A percentile compares a stretch with the other conserved stretches of the same genome.
Evolutionary conservation across 2,113 vertebrate genomes (phyloP).

Genomic region (Himantopus leucocephalus): DNA sequence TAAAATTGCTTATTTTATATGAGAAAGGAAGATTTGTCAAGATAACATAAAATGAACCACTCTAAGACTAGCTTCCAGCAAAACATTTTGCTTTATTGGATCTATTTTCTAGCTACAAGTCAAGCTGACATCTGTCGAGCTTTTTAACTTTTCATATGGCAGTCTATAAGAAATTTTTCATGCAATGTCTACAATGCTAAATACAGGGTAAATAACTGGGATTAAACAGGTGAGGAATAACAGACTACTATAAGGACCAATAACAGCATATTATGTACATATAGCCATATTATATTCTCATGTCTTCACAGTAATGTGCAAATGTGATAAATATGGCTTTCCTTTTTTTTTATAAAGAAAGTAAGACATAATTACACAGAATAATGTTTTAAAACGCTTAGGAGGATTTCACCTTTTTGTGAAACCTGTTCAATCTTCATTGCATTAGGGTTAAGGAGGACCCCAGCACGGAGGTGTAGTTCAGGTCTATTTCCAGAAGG

Average conservation of each 20-base stretch:
- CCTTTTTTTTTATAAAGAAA: slow-evolving; percentile 23
- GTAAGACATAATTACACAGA: slow-evolving; percentile 81
- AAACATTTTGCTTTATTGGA: slow-evolving; percentile 75
- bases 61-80: slow-evolving; percentile 61
- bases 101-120: slow-evolving; percentile 72
- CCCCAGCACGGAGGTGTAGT: slow-evolving; percentile 67
- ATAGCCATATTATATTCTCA: slow-evolving; percentile 67
- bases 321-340: slow-evolving; percentile 80
- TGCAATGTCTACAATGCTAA: slow-evolving; percentile 61
- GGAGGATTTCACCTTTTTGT: slow-evolving; percentile 51
- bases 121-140: slow-evolving; percentile 40
- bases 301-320: slow-evolving; percentile 77
- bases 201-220: slow-evolving; percentile 45
- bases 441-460: not conserved
- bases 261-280: slow-evolving; percentile 53
- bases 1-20: slow-evolving; percentile 17
- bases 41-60: slow-evolving; percentile 35
- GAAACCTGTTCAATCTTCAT: slow-evolving; percentile 43
- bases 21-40: not conserved
- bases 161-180: slow-evolving; percentile 60
- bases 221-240: slow-evolving; percentile 46
- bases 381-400: slow-evolving; percentile 75
- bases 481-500: slow-evolving; percentile 74
- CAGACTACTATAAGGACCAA: not conserved
- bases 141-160: slow-evolving; percentile 30